These are phyloP conservation scores for Lacanobia wlatinum DNA, from an alignment of 2,888 invertebrate genomes.

Conservation along the genomic window DNA sequence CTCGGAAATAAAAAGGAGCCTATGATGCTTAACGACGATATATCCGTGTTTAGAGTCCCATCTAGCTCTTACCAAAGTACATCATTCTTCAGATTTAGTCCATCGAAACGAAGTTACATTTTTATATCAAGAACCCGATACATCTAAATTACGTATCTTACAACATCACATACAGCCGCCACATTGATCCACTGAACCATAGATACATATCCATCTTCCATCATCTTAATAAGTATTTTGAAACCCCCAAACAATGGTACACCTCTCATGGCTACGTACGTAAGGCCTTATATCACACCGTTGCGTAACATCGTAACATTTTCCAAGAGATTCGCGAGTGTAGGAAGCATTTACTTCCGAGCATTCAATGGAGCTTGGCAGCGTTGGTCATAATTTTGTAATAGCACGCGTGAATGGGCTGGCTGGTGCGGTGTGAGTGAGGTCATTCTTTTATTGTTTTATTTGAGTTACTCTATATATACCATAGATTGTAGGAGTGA, in stretches of 20 bases:
- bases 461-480: neutral
- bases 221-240: slow-evolving; percentile 46
- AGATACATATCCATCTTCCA: slow-evolving; percentile 22
- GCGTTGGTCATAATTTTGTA: slow-evolving; percentile 54
- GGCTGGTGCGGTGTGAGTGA: slow-evolving; percentile 56
- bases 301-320: slow-evolving; percentile 63
- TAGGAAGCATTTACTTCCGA: slow-evolving; percentile 70
- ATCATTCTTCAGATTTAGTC: neutral
- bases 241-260: slow-evolving; percentile 59
- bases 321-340: slow-evolving; percentile 59
- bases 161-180: neutral
- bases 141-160: slow-evolving; percentile 3
- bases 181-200: slow-evolving; percentile 8
- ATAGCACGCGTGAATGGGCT: slow-evolving; percentile 53
- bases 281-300: slow-evolving; percentile 68
- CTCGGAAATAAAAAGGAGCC: no score
- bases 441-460: slow-evolving; percentile 32
- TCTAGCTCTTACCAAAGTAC: no score
- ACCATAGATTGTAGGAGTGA: neutral
- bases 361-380: slow-evolving; percentile 70
- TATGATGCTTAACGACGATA: no score
- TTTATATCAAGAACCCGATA: slow-evolving; percentile 3
- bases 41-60: no score
- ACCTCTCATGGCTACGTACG: slow-evolving; percentile 52
- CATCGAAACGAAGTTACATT: neutral